A percentile compares a stretch with the other conserved stretches of the same genome.
phyloP scores from a whole-genome alignment of 2,113 vertebrate species.

The Opisthocomus hoazin region DNA sequence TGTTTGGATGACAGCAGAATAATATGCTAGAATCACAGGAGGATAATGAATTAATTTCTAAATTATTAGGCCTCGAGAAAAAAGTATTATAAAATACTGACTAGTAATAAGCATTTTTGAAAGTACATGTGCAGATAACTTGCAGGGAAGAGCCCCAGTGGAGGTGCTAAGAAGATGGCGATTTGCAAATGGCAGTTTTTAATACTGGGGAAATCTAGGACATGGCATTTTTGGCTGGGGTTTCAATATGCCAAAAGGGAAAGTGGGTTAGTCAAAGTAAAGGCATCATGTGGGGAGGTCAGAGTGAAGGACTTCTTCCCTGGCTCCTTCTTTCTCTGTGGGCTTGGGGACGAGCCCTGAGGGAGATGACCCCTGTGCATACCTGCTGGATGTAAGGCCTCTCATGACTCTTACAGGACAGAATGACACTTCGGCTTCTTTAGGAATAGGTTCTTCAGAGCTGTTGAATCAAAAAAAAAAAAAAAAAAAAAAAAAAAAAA shows the following conservation, averaged over 20 bases:
- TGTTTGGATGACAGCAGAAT: constrained; percentile 46
- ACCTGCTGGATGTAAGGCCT: background rate
- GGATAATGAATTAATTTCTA: constrained; percentile 37
- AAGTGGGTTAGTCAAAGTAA: background rate
- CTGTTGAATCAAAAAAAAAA: background rate
- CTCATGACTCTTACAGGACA: background rate
- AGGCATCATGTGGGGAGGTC: background rate
- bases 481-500: background rate
- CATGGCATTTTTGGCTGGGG: background rate
- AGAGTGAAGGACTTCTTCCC: background rate
- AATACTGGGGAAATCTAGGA: background rate
- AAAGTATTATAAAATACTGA: background rate
- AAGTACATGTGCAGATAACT: background rate
- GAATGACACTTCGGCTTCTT: background rate
- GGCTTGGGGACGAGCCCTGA: background rate
- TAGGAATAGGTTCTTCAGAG: background rate
- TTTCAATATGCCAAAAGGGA: background rate
- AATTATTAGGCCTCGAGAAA: constrained; percentile 1
- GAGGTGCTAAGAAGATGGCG: background rate
- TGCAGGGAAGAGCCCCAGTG: background rate
- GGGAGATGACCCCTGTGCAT: background rate
- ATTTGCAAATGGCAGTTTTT: background rate
- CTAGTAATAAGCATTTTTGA: background rate
- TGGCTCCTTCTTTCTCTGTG: background rate
- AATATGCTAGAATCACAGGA: constrained; percentile 15